Conservation (phyloP, 2,888 invertebrate species). For the Hirtodrosophila duncani region DNA sequence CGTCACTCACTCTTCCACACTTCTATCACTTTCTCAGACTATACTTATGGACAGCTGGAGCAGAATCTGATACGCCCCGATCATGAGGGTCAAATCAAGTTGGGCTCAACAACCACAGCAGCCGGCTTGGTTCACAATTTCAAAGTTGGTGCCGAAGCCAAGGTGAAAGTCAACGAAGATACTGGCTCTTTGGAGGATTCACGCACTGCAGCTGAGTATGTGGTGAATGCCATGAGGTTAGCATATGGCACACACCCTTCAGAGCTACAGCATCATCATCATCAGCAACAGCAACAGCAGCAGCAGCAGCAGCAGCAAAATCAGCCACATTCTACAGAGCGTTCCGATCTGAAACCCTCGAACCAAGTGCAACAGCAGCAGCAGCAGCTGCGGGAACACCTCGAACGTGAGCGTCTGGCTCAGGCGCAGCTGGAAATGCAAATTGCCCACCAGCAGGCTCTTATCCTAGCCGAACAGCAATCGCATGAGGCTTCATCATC, state of each 20-base stretch:
- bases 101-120: slow-evolving; percentile 36
- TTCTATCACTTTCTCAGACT: slow-evolving; percentile 41
- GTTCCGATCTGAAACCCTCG: not conserved
- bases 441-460: slow-evolving; percentile 37
- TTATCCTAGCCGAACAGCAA: slow-evolving; percentile 44
- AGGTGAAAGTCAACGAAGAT: too few relatives aligned
- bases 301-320: slow-evolving; percentile 8
- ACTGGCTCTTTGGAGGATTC: slow-evolving; percentile 62
- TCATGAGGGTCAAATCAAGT: slow-evolving; percentile 43
- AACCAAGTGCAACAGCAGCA: slow-evolving; percentile 30
- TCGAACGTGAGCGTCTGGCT: slow-evolving; percentile 29
- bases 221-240: slow-evolving; percentile 76
- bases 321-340: not conserved
- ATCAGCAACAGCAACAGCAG: slow-evolving; percentile 17
- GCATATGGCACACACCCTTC: slow-evolving; percentile 59
- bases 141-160: too few relatives aligned
- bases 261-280: slow-evolving; percentile 22
- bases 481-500: slow-evolving; percentile 19
- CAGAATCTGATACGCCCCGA: slow-evolving; percentile 75
- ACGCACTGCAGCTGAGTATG: slow-evolving; percentile 77
- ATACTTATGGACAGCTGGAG: slow-evolving; percentile 67
- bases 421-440: slow-evolving; percentile 56
- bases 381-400: slow-evolving; percentile 20
- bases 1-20: not conserved
- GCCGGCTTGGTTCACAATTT: too few relatives aligned